These are phyloP conservation scores for Baronia brevicornis DNA, from an alignment of 2,888 invertebrate genomes.

Conservation along the genomic window DNA sequence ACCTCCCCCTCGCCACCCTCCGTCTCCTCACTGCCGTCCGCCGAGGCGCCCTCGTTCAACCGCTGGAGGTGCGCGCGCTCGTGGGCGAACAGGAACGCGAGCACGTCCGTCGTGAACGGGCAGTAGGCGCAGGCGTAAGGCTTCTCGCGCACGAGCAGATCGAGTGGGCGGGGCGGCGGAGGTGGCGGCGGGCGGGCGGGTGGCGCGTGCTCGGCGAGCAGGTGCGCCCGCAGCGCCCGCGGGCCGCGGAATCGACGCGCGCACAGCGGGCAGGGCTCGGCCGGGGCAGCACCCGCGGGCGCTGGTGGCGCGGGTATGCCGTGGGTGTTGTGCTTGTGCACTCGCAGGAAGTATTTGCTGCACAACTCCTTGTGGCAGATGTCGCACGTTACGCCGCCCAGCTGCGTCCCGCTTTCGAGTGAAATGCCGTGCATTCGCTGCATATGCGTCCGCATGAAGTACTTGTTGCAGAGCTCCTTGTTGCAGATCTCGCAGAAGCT, in stretches of 20 bases:
- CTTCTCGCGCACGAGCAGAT: slow-evolving; percentile 77
- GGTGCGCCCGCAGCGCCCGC: slow-evolving; percentile 91
- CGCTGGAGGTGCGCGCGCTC: slow-evolving; percentile 85
- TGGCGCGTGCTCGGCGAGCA: slow-evolving; percentile 89
- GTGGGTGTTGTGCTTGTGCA: slow-evolving; percentile 98
- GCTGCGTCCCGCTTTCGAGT: slow-evolving; percentile 92
- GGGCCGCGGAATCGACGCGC: slow-evolving; percentile 90
- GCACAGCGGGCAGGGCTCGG: slow-evolving; percentile 84
- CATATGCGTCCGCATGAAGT: slow-evolving; percentile 99
- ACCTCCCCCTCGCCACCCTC: slow-evolving; percentile 59
- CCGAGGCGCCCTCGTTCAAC: slow-evolving; percentile 30
- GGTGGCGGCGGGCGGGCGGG: slow-evolving; percentile 59
- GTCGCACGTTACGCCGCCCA: slow-evolving; percentile 96
- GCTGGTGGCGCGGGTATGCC: slow-evolving; percentile 93
- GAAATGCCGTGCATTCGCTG: slow-evolving; percentile 98
- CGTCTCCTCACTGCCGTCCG: slow-evolving; percentile 26
- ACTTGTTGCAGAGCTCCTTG: slow-evolving; percentile 99
- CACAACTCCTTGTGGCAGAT: slow-evolving; percentile 99
- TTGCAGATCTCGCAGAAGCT: slow-evolving; percentile 98
- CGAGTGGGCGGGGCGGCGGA: slow-evolving; percentile 69
- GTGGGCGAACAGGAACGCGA: slow-evolving; percentile 93
- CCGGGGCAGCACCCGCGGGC: slow-evolving; percentile 64
- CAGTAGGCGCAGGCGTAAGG: slow-evolving; percentile 93
- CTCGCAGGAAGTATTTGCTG: slow-evolving; percentile 97
- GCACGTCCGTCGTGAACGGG: slow-evolving; percentile 90